A percentile compares a stretch with the other conserved stretches of the same genome.
Evolutionary conservation across 2,888 invertebrate genomes (phyloP).

Genomic region (Rhagophthalmus giganteus): DNA sequence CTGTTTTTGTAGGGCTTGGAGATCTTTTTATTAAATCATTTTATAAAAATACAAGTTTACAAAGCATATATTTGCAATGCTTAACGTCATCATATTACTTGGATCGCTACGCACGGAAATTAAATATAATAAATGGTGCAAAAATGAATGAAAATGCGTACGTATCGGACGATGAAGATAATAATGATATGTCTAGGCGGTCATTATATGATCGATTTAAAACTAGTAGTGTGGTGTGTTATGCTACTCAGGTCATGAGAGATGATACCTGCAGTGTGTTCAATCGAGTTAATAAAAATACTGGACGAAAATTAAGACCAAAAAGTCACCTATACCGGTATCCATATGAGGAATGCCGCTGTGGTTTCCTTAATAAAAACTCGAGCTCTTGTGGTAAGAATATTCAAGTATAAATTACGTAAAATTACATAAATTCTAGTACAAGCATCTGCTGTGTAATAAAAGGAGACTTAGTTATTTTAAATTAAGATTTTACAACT

Average conservation of each 20-base stretch:
- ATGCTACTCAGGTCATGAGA: constrained; percentile 14
- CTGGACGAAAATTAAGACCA: constrained; percentile 24
- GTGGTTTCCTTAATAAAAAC: constrained; percentile 32
- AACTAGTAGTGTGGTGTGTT: neutral
- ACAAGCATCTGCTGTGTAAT: neutral
- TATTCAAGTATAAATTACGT: neutral
- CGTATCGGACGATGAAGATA: constrained; percentile 32
- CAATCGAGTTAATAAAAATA: constrained; percentile 11
- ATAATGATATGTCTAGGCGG: constrained; percentile 17
- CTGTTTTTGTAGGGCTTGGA: constrained; percentile 41
- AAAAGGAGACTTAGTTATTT: neutral
- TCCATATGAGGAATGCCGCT: constrained; percentile 47
- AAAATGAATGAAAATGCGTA: constrained; percentile 18
- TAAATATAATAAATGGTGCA: constrained; percentile 24
- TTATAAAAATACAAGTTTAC: constrained; percentile 38
- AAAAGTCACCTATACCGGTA: constrained; percentile 44
- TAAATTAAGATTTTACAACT: too few species aligned
- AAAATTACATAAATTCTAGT: neutral
- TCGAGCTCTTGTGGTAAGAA: constrained; percentile 3
- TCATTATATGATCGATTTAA: constrained; percentile 22
- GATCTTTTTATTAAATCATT: constrained; percentile 44
- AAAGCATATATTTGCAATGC: constrained; percentile 49
- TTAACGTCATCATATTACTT: constrained; percentile 32
- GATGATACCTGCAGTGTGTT: constrained; percentile 33
- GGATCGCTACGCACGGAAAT: constrained; percentile 27